Conservation (phyloP, 2,113 vertebrate genomes). For the Orthonyx spaldingii region DNA sequence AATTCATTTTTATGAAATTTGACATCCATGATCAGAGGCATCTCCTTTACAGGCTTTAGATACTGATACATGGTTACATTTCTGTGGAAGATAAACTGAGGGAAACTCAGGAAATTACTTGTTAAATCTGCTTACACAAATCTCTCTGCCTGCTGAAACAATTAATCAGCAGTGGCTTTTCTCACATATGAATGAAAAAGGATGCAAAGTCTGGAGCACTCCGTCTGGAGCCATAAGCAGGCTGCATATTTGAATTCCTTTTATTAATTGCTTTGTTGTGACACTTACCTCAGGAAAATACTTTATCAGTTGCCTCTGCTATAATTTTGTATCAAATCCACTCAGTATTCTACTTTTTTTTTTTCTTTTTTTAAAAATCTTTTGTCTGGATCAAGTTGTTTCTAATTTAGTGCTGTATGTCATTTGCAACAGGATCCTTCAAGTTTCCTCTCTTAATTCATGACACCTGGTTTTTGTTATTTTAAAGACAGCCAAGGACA, state of each 20-base stretch:
- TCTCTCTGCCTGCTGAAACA: neutral
- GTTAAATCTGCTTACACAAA: neutral
- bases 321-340: conserved; percentile 18
- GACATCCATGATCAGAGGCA: neutral
- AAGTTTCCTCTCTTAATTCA: conserved; percentile 58
- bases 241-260: conserved; percentile 43
- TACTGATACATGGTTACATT: neutral
- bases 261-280: conserved; percentile 65
- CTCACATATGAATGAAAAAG: neutral
- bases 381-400: conserved; percentile 64
- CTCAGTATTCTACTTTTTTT: neutral
- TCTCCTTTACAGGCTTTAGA: neutral
- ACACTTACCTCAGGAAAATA: conserved; percentile 44
- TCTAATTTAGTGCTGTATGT: conserved; percentile 67
- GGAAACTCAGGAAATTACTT: neutral
- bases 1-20: neutral
- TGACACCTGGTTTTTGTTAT: conserved; percentile 70
- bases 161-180: neutral
- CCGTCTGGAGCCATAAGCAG: neutral
- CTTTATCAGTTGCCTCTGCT: conserved; percentile 47
- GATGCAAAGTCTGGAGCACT: neutral
- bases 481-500: conserved; percentile 45
- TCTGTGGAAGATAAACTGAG: neutral
- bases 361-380: neutral
- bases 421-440: conserved; percentile 65